A percentile compares a stretch with the other conserved stretches of the same genome.
phyloP scores from a whole-genome alignment of 2,888 invertebrate species.

The Thalpophila matura region DNA sequence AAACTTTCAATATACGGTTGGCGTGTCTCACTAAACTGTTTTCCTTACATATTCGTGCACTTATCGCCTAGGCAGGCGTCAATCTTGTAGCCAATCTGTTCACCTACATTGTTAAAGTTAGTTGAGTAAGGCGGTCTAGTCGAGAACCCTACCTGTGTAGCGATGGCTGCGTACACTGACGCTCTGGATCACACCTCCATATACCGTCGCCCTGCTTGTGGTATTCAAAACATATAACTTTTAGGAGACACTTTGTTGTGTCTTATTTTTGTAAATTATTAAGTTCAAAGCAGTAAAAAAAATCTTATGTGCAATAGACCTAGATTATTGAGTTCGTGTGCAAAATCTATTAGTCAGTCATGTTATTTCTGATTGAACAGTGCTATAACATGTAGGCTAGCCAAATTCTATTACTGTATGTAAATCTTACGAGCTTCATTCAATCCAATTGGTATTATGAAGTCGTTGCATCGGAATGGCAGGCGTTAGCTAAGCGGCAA shows the following conservation, averaged over 20 bases:
- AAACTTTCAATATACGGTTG: slow-evolving; percentile 74
- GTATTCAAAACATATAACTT: slow-evolving; percentile 68
- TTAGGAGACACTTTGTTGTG: background rate
- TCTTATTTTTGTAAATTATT: background rate
- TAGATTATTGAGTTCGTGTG: slow-evolving; percentile 27
- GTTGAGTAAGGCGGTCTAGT: slow-evolving; percentile 50
- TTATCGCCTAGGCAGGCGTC: slow-evolving; percentile 75
- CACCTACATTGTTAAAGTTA: slow-evolving; percentile 64
- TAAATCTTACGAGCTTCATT: slow-evolving; percentile 27
- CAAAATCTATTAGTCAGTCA: slow-evolving; percentile 26
- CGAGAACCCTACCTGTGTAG: slow-evolving; percentile 47
- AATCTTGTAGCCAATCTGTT: slow-evolving; percentile 72
- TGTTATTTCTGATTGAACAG: slow-evolving; percentile 41
- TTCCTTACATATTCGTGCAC: slow-evolving; percentile 76
- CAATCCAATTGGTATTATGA: slow-evolving; percentile 20
- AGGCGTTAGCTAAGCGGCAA: slow-evolving; percentile 11
- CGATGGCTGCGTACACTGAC: slow-evolving; percentile 78
- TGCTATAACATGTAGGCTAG: slow-evolving; percentile 19
- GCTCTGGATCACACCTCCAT: slow-evolving; percentile 92
- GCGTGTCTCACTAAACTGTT: slow-evolving; percentile 83
- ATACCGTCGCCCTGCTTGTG: slow-evolving; percentile 91
- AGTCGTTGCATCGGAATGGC: slow-evolving; percentile 23
- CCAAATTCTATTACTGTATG: slow-evolving; percentile 43
- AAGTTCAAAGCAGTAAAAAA: background rate
- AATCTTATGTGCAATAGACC: background rate